A percentile compares a stretch with the other conserved stretches of the same genome.
Conservation (phyloP, 2,113 vertebrate species). For the Anolis sagrei region DNA sequence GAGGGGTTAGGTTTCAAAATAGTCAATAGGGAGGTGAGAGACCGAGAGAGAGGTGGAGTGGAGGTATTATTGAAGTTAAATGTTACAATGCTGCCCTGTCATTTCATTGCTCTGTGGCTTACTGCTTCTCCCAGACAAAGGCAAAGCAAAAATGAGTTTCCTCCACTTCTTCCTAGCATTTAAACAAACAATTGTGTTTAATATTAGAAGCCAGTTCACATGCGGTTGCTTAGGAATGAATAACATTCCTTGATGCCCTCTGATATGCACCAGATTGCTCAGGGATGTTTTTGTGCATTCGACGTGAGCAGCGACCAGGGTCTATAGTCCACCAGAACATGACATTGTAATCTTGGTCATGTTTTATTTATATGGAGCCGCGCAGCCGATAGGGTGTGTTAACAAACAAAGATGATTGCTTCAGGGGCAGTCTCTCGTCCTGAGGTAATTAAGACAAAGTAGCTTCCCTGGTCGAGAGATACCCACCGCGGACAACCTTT, state of each 20-base stretch:
- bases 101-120: slow-evolving; percentile 37
- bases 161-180: slow-evolving; percentile 39
- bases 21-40: too few relatives aligned
- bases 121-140: slow-evolving; percentile 31
- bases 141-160: slow-evolving; percentile 39
- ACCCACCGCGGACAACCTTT: slow-evolving; percentile 72
- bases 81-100: not conserved
- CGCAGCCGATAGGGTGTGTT: slow-evolving; percentile 82
- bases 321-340: slow-evolving; percentile 79
- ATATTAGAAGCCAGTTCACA: slow-evolving; percentile 58
- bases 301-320: slow-evolving; percentile 73
- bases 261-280: slow-evolving; percentile 59
- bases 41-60: not conserved
- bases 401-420: slow-evolving; percentile 93
- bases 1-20: too few relatives aligned
- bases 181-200: slow-evolving; percentile 39
- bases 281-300: slow-evolving; percentile 76
- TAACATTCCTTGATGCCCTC: slow-evolving; percentile 61
- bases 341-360: slow-evolving; percentile 86
- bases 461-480: slow-evolving; percentile 77
- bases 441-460: slow-evolving; percentile 89
- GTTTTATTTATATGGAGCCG: slow-evolving; percentile 87
- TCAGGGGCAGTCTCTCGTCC: slow-evolving; percentile 82
- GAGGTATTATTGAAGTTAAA: slow-evolving; percentile 27
- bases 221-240: slow-evolving; percentile 63